A percentile compares a stretch with the other conserved stretches of the same genome.
phyloP scores from a whole-genome alignment of 2,888 invertebrate genomes.

The Coremacera marginata region DNA sequence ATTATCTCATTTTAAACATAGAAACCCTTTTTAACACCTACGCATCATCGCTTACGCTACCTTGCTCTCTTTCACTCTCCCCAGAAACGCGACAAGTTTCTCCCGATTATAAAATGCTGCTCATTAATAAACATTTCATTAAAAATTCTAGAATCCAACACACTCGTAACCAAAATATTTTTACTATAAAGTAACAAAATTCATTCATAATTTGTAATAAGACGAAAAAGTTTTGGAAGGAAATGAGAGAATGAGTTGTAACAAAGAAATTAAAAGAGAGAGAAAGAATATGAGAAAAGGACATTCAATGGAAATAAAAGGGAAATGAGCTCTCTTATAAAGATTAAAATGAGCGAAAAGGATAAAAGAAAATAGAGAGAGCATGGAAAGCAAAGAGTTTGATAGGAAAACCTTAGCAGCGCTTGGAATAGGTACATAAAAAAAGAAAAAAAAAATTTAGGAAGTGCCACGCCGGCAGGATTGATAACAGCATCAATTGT shows the following conservation, averaged over 20 bases:
- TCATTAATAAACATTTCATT: constrained; percentile 32
- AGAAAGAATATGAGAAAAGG: not conserved
- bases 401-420: not conserved
- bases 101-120: not conserved
- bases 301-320: not conserved
- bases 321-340: not conserved
- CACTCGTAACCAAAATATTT: not conserved
- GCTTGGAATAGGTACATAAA: not conserved
- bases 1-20: not conserved
- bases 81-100: not conserved
- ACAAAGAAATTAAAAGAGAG: not conserved
- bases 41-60: not conserved
- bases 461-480: constrained; percentile 27
- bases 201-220: constrained; percentile 26
- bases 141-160: constrained; percentile 21
- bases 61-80: not conserved
- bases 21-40: not conserved
- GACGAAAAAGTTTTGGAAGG: not conserved
- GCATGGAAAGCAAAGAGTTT: not conserved
- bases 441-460: not conserved
- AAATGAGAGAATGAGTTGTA: not conserved
- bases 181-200: constrained; percentile 1
- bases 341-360: not conserved
- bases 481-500: constrained; percentile 21
- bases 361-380: not conserved